Evolutionary conservation across 2,797 vertebrate genomes (phyloP), one percentile per base, ranked within the genome.

Genomic region (Rhinoraja longicauda): DNA sequence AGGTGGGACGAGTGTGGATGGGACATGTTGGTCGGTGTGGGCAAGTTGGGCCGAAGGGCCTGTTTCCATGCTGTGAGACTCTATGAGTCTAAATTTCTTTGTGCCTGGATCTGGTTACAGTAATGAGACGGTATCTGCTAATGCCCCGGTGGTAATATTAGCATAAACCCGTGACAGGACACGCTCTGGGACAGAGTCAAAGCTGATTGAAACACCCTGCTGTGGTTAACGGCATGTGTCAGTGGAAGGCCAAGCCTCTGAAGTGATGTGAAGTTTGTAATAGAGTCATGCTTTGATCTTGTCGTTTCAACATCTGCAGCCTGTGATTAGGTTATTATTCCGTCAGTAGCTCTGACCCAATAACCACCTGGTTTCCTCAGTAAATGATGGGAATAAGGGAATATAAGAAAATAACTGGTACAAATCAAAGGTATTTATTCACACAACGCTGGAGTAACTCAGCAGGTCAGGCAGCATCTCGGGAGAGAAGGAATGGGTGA

Each of bases 211-310:
- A 67, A n/a, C 88, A 36, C 59, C n/a, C n/a, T 17, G 36, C 36
- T 32, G n/a, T n/a, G 36, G 59, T 32, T 21, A 88, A 21, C 84
- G 36, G 59, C 21, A 1, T 9, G 57, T 84, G 62, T 67, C 19
- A 36, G 17, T 88, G 84, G n/a, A 19, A 9, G 59, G n/a, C 29
- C 17, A 88, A 88, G 21, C 15, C 84, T 21, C 59, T 64, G n/a
- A 67, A 88, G 84, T 88, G 84, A 36, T 67, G 67, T 88, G 84
- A 67, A 64, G 57, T 64, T 88, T 19, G 59, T 9, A 67, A 88
- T 67, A 7, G n/a, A 67, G 32, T 88, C 10, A 17, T 17, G 7
- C 9, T 88, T 88, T 67, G 59, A 32, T 67, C 62, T 36, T 19
- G 17, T 84, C 36, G n/a, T 67, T 67, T 32, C 67, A 36, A 88